Evolutionary conservation across 2,888 invertebrate species (phyloP).

Genomic region (Volucella inflata): DNA sequence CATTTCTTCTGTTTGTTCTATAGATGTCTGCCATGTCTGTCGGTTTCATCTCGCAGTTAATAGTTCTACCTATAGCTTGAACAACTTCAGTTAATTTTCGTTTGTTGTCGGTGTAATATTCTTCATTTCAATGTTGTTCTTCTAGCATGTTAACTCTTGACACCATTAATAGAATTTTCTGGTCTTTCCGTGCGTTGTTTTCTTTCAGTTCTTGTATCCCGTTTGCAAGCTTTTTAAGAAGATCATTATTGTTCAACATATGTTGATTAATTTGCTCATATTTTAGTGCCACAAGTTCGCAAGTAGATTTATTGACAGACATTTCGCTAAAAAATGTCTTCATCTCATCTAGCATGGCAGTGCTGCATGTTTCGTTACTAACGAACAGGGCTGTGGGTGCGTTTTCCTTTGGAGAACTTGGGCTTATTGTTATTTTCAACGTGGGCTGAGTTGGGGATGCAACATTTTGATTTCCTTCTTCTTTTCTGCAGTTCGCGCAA

Average conservation of each 20-base stretch:
- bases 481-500: neutral
- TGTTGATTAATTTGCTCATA: slow-evolving; percentile 1
- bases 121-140: slow-evolving; percentile 7
- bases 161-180: neutral
- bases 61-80: too few species aligned
- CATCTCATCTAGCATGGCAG: slow-evolving; percentile 1
- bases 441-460: slow-evolving; percentile 3
- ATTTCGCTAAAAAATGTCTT: neutral
- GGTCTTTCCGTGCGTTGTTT: neutral
- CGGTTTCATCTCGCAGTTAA: too few species aligned
- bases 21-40: too few species aligned
- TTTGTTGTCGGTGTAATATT: neutral
- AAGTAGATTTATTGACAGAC: neutral
- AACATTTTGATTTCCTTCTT: neutral
- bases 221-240: slow-evolving; percentile 1
- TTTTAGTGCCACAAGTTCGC: slow-evolving; percentile 2
- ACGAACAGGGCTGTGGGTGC: neutral
- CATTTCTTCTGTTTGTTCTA: too few species aligned
- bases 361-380: slow-evolving; percentile 1
- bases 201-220: slow-evolving; percentile 5
- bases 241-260: slow-evolving; percentile 4
- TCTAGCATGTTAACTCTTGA: neutral
- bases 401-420: neutral
- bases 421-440: neutral
- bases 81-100: slow-evolving; percentile 2